Conservation (phyloP, 1,140 invertebrate genomes). For the Drosophila navojoa region DNA sequence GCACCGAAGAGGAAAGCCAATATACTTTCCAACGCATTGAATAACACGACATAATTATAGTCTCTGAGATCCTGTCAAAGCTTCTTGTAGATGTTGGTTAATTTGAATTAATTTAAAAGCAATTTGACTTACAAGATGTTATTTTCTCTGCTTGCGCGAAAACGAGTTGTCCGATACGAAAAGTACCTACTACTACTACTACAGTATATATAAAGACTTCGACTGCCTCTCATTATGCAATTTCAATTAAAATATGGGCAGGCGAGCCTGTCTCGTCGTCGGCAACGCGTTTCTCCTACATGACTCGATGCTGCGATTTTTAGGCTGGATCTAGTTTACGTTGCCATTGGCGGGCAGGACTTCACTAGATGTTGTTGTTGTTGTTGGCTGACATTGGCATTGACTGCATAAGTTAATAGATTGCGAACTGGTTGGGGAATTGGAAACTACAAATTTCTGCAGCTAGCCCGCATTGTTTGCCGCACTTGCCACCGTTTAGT, state of each 20-base stretch:
- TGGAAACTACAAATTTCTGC: constrained; percentile 47
- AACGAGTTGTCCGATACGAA: not conserved
- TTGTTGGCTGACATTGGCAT: constrained; percentile 29
- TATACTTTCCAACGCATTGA: not conserved
- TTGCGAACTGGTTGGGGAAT: constrained; percentile 57
- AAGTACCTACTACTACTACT: not conserved
- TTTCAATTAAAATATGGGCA: constrained; percentile 33
- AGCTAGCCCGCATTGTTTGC: constrained; percentile 46
- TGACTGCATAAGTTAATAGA: constrained; percentile 14
- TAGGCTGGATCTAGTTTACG: constrained; percentile 11
- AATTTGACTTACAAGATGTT: not conserved
- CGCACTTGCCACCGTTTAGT: constrained; percentile 48
- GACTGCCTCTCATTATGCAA: constrained; percentile 27
- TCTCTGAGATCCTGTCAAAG: not conserved
- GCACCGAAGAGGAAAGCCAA: too few species aligned
- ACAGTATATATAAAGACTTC: constrained; percentile 6
- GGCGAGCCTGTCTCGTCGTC: not conserved
- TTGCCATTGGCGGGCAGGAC: constrained; percentile 28
- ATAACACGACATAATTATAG: too few species aligned
- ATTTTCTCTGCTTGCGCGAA: not conserved
- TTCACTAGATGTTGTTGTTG: constrained; percentile 14
- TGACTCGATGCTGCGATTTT: constrained; percentile 26
- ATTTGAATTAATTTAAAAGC: constrained; percentile 6
- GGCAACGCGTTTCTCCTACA: constrained; percentile 5
- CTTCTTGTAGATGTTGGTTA: not conserved